Evolutionary conservation across 92 coral and sea anemone genomes (phyloP).

Genomic region (Pocillopora grandis): DNA sequence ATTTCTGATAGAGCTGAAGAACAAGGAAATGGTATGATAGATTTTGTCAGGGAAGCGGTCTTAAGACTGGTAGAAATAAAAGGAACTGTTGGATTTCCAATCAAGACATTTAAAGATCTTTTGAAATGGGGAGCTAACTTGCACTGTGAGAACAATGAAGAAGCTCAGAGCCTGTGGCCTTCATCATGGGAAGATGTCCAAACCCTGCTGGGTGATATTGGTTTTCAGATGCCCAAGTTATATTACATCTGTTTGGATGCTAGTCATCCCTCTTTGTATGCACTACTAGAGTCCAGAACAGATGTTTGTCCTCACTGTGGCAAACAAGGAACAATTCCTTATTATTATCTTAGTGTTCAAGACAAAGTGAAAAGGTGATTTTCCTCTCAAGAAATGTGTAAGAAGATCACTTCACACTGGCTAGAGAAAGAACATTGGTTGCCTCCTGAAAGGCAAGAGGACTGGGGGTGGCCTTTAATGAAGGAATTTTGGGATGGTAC

Average conservation of each 20-base stretch:
- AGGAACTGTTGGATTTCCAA: conserved; percentile 56
- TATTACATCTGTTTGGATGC: conserved; percentile 52
- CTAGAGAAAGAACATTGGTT: conserved; percentile 56
- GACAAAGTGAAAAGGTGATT: conserved; percentile 70
- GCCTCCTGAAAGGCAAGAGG: conserved; percentile 41
- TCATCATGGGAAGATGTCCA: conserved; percentile 42
- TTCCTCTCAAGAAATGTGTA: conserved; percentile 59
- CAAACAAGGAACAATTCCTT: conserved; percentile 51
- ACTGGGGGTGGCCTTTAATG: conserved; percentile 57
- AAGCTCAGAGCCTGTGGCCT: conserved; percentile 39
- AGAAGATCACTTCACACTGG: conserved; percentile 67
- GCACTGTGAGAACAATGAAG: conserved; percentile 37
- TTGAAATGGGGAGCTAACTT: conserved; percentile 50
- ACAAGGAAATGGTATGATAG: background rate
- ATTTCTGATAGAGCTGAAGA: conserved; percentile 24
- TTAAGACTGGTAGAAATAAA: conserved; percentile 59
- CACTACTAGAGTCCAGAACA: conserved; percentile 12
- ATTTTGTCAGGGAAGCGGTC: conserved; percentile 54
- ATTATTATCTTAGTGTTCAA: conserved; percentile 51
- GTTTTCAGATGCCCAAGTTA: conserved; percentile 36
- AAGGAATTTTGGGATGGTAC: conserved; percentile 71
- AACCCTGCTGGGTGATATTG: conserved; percentile 25
- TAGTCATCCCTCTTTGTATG: conserved; percentile 50
- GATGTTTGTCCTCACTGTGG: conserved; percentile 45
- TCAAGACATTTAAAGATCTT: conserved; percentile 52